Evolutionary conservation across 2,797 vertebrate genomes (phyloP).

Genomic region (Oreortyx pictus): DNA sequence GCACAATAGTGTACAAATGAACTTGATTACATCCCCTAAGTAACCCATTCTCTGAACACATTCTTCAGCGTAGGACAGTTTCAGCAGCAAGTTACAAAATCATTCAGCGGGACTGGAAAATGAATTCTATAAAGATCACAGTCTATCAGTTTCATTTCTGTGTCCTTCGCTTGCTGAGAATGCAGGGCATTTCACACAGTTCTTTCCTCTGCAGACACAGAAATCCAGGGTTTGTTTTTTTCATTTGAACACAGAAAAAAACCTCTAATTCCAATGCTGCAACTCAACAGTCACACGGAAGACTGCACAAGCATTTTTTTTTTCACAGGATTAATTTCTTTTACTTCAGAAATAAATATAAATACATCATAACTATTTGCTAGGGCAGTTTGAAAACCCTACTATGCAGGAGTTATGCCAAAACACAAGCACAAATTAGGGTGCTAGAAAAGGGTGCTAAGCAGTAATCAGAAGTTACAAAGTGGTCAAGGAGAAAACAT

Average conservation of each 20-base stretch:
- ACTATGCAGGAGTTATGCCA: neutral
- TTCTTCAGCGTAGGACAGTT: neutral
- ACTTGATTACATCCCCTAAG: slow-evolving; percentile 36
- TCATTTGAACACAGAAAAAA: neutral
- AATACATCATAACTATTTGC: neutral
- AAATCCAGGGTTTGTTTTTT: neutral
- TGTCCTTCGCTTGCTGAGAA: neutral
- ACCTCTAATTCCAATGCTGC: neutral
- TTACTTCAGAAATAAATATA: neutral
- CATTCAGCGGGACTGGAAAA: slow-evolving; percentile 37
- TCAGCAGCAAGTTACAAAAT: neutral
- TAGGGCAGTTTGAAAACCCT: neutral
- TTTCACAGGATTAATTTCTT: neutral
- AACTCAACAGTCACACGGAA: neutral
- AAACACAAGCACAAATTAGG: neutral
- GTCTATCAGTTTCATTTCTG: neutral
- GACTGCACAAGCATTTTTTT: neutral
- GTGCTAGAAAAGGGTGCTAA: neutral
- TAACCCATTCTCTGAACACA: slow-evolving; percentile 19
- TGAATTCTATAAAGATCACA: neutral
- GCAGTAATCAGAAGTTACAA: neutral
- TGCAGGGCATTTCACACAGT: neutral
- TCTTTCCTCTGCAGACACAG: neutral
- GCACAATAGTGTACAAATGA: slow-evolving; percentile 24
- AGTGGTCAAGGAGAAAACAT: neutral